Base-by-base conservation (phyloP, 2,113 vertebrate species). In the Rynchops niger region DNA sequence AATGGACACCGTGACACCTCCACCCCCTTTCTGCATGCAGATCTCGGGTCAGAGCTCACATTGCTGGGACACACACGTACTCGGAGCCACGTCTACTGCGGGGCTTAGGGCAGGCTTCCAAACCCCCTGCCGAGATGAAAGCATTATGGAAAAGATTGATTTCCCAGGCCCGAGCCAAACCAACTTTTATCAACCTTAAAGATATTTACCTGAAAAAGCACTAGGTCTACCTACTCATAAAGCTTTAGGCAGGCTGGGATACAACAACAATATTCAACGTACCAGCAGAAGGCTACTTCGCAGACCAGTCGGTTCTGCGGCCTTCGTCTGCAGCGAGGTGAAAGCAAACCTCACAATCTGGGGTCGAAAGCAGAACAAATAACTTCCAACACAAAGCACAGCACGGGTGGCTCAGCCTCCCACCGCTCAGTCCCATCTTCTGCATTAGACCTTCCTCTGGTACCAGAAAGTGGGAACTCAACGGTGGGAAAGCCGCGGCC, bases 231-330 rank as follows among this genome's bases (percentile, higher is more conserved):
- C 16, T 47, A 9, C 6, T 6, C 5, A 1, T 5, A 27, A 32
- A 61, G 26, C 20, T 49, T n/a, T 11, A 49, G 25, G 27, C 8
- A 82, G n/a, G 13, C 2, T 9, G 20, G n/a, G 43, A 23, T 9
- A 15, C 25, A 16, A 3, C 6, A 30, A 52, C 36, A 95, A 72
- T 17, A 32, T 36, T 15, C 27, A 21, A 6, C 0, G 9, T 7
- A 10, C 5, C 3, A 38, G 25, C 21, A 69, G 2, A 0, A 26
- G 32, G 66, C n/a, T 17, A 15, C 6, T 20, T 23, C 7, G 2
- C n/a, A 59, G 67, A 63, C 17, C 30, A 26, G 26, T 22, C 6
- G 2, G 50, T 19, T 59, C 65, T n/a, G 47, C 8, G 26, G 36
- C 0, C 2, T 38, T 55, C 5, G 2, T 18, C 7, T 17, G 30